Conservation (phyloP, 2,888 invertebrate genomes). For the Crematogaster levior region DNA sequence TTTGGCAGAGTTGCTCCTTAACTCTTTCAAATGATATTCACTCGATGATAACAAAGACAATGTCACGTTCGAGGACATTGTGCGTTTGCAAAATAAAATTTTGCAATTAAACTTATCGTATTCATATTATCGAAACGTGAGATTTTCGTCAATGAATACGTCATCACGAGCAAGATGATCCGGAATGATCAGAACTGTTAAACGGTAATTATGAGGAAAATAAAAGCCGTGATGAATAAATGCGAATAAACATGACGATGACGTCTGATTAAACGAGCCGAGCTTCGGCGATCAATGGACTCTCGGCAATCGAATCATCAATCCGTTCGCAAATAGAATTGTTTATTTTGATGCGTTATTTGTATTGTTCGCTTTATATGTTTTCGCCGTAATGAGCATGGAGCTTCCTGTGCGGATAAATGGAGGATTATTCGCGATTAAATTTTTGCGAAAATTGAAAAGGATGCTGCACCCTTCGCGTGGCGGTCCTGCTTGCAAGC, state of each 20-base stretch:
- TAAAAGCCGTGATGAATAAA: constrained; percentile 40
- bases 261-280: constrained; percentile 41
- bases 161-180: constrained; percentile 17
- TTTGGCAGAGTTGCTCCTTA: neutral
- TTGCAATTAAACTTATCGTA: neutral
- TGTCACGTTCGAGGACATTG: neutral
- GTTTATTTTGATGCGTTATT: constrained; percentile 47
- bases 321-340: constrained; percentile 40
- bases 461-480: neutral
- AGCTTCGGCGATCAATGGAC: constrained; percentile 35
- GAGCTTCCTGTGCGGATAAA: constrained; percentile 11
- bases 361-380: constrained; percentile 48
- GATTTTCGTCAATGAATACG: constrained; percentile 2
- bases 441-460: constrained; percentile 3
- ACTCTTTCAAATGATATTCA: neutral
- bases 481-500: neutral
- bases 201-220: constrained; percentile 44
- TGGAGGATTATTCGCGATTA: neutral
- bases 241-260: constrained; percentile 35
- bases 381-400: constrained; percentile 19
- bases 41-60: neutral
- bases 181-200: constrained; percentile 39
- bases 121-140: neutral
- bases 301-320: constrained; percentile 47
- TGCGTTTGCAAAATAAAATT: neutral